Evolutionary conservation across 2,797 vertebrate genomes (phyloP), one percentile per base, ranked within the genome.

Genomic region (Phalanger gymnotis): DNA sequence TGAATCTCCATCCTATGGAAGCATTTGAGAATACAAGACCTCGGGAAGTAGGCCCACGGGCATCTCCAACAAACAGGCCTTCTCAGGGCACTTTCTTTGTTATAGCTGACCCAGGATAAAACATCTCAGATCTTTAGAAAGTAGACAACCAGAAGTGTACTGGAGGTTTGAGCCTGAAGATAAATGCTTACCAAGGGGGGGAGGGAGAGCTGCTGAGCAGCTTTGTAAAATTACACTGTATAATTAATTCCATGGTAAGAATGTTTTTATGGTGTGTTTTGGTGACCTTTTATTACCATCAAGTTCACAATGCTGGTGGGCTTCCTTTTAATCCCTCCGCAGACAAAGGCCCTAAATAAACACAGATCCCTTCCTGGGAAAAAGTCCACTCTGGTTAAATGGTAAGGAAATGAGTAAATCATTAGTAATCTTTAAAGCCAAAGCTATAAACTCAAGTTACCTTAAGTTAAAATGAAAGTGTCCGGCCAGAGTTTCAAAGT

Each of bases 361-460:
- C 99, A 99, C 99, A 99, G 99, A 99, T 99, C 98, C 98, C 98
- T 99, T 99, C 99, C 99, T 99, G 98, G 98, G 99, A 99, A 99
- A 99, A 99, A 99, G 98, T 99, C 98, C 98, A 99, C 99, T 99
- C 98, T 99, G 98, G 99, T 99, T 99, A 99, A 99, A 98, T 99
- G 99, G 98, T 99, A 99, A 99, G 98, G 99, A 99, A 99, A 99
- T 98, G 98, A 99, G 99, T 99, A 99, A 99, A 99, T 99, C 99
- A 99, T 99, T 98, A 99, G 99, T 99, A 99, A 99, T 99, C 99
- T 99, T 99, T 98, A 99, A 99, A 99, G 98, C 98, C 98, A 98
- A 97, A 98, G 98, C 99, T 99, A 99, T 99, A 99, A 99, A 99
- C 99, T 98, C 98, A 98, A 99, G 98, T 99, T 99, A 99, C 98